phyloP scores from a whole-genome alignment of 2,113 vertebrate genomes.

The Stegastes partitus region DNA sequence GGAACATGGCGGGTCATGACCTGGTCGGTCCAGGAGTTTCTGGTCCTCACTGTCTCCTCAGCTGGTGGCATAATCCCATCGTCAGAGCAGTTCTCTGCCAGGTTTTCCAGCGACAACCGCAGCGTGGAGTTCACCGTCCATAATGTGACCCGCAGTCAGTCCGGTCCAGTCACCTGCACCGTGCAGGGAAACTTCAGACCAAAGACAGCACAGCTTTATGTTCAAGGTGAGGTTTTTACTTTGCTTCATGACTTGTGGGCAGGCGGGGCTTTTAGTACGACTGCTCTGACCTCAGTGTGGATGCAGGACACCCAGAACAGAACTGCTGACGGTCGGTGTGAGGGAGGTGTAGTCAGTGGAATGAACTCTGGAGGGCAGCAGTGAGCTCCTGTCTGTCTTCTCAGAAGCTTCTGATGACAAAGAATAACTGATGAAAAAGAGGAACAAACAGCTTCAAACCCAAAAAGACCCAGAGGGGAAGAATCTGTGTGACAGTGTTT shows the following conservation, averaged over 20 bases:
- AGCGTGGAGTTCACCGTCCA: constrained; percentile 76
- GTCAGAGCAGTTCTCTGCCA: constrained; percentile 33
- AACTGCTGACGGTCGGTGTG: neutral
- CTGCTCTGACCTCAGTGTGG: neutral
- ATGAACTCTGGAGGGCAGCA: constrained; percentile 48
- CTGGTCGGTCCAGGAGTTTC: constrained; percentile 14
- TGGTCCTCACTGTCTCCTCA: constrained; percentile 12
- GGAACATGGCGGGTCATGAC: constrained; percentile 43
- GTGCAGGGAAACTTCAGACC: constrained; percentile 32
- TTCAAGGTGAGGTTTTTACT: constrained; percentile 75
- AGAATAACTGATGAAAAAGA: neutral
- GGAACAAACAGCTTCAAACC: neutral
- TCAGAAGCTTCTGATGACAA: neutral
- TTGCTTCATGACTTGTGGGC: neutral
- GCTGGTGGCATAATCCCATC: fast-evolving
- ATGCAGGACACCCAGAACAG: neutral
- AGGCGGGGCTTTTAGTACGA: neutral
- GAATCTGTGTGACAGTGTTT: neutral
- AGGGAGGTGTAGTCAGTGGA: constrained; percentile 6
- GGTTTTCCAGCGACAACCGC: constrained; percentile 7
- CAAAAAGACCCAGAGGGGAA: neutral
- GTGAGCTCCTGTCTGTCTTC: neutral
- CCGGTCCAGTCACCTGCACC: constrained; percentile 63
- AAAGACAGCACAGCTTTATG: constrained; percentile 50
- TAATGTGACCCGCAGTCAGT: constrained; percentile 11